Conservation (phyloP, 2,113 vertebrate species). For the Heterochromis multidens region DNA sequence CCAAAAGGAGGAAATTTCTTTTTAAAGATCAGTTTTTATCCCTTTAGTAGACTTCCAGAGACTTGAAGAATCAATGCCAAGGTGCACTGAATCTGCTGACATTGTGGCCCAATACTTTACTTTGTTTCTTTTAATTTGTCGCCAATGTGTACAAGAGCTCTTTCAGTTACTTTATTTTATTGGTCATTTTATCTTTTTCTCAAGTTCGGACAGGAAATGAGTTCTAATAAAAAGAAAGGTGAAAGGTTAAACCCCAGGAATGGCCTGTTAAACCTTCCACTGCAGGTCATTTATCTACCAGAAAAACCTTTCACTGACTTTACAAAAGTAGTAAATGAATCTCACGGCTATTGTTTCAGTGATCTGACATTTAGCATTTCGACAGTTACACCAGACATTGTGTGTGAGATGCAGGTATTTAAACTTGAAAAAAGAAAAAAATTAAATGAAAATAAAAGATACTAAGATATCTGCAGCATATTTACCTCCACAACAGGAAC, state of each 20-base stretch:
- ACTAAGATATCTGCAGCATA: not conserved
- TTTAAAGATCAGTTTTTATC: not conserved
- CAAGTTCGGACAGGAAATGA: not conserved
- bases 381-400: conserved; percentile 5
- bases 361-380: not conserved
- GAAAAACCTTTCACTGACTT: not conserved
- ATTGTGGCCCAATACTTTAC: not conserved
- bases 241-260: conserved; percentile 11
- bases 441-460: not conserved
- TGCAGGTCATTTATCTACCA: conserved; percentile 9
- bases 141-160: not conserved
- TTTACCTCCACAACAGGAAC: conserved; percentile 88
- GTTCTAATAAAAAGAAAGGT: conserved; percentile 2
- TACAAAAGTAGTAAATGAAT: not conserved
- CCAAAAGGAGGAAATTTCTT: not conserved
- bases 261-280: not conserved
- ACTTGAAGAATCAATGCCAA: not conserved
- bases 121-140: not conserved
- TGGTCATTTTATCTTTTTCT: not conserved
- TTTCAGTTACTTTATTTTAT: not conserved
- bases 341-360: not conserved
- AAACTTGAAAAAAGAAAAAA: not conserved
- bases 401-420: not conserved
- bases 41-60: not conserved
- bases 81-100: not conserved